Percentiles rank a stretch among this genome's conserved stretches.
phyloP scores from a whole-genome alignment of 2,888 invertebrate species.

The Steinernema hermaphroditum region DNA sequence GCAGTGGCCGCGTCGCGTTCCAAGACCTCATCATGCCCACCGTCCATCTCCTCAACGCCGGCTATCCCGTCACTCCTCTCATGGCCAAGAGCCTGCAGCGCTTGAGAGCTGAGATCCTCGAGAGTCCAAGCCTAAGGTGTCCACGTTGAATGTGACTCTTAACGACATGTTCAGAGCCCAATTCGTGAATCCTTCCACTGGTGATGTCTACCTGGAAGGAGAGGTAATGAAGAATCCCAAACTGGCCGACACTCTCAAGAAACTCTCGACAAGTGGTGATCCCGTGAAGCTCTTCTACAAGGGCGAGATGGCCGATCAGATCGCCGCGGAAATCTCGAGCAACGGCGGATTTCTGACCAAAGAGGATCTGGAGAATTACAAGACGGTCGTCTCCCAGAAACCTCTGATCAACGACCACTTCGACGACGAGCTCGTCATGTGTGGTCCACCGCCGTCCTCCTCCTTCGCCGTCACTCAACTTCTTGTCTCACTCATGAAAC shows the following conservation, averaged over 20 bases:
- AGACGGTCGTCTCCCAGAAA: slow-evolving; percentile 56
- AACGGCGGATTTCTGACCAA: slow-evolving; percentile 57
- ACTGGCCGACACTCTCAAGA: slow-evolving; percentile 56
- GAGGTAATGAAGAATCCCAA: slow-evolving; percentile 62
- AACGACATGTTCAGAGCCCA: not conserved
- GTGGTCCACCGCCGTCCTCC: slow-evolving; percentile 83
- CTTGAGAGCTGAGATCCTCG: slow-evolving; percentile 12
- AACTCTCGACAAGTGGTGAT: slow-evolving; percentile 58
- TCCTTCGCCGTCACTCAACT: slow-evolving; percentile 81
- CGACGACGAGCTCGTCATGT: slow-evolving; percentile 73
- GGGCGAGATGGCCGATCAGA: slow-evolving; percentile 64
- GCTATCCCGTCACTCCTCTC: slow-evolving; percentile 43
- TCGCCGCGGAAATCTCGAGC: slow-evolving; percentile 62
- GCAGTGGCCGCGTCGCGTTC: slow-evolving; percentile 61
- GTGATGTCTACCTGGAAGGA: slow-evolving; percentile 64
- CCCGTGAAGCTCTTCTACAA: slow-evolving; percentile 65
- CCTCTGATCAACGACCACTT: slow-evolving; percentile 50
- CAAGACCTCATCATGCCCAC: slow-evolving; percentile 55
- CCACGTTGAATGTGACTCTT: not conserved
- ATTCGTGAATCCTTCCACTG: slow-evolving; percentile 45
- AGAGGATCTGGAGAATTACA: slow-evolving; percentile 56
- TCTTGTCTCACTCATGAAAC: slow-evolving; percentile 67
- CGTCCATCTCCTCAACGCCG: slow-evolving; percentile 54
- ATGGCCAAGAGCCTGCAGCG: slow-evolving; percentile 35
- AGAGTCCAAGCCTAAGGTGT: not conserved